Base-by-base conservation (phyloP, 2,797 vertebrate species). In the Graptemys geographica region DNA sequence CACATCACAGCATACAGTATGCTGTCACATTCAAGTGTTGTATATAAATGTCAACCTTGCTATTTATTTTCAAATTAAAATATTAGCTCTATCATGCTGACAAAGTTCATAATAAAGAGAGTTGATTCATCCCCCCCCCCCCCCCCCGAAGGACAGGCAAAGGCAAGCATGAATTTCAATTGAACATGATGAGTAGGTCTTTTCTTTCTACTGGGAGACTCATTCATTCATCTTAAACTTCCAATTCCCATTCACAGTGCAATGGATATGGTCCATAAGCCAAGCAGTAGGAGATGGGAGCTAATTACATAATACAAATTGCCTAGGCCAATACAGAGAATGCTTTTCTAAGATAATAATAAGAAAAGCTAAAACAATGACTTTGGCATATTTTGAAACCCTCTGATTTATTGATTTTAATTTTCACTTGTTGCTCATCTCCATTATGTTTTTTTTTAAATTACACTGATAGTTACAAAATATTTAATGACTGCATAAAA, bases 31-130 rank as follows among this genome's bases (percentile, higher is more conserved):
- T 90, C 69, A 56, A 85, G 13, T 2, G 1, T 59, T 86, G 52
- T 69, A 82, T 84, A 95, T 84, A 88, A 93, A 94, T 62, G 87
- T 94, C 94, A 94, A 49, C 53, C 62, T 76, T 83, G 79, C 8
- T 95, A 95, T 96, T 97, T 95, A 90, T 96, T 97, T 96, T 93
- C 89, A 91, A 89, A 96, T 95, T 94, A 89, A 96, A 94, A 96
- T 95, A 93, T 95, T 95, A 96, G n/a, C 52, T 91, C 78, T 96
- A 91, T 79, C 89, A 79, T 62, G 89, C 87, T 95, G 90, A 94
- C 33, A 96, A 96, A 96, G 95, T 78, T 82, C 93, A 89, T 94
- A 94, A 96, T 83, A 87, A 95, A 95, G 89, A 65, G 16, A 88
- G 90, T 53, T 96, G 78, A 90, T 95, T 90, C 52, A 49, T 69